Evolutionary conservation across 2,888 invertebrate genomes (phyloP).

Genomic region (Diploptera punctata): DNA sequence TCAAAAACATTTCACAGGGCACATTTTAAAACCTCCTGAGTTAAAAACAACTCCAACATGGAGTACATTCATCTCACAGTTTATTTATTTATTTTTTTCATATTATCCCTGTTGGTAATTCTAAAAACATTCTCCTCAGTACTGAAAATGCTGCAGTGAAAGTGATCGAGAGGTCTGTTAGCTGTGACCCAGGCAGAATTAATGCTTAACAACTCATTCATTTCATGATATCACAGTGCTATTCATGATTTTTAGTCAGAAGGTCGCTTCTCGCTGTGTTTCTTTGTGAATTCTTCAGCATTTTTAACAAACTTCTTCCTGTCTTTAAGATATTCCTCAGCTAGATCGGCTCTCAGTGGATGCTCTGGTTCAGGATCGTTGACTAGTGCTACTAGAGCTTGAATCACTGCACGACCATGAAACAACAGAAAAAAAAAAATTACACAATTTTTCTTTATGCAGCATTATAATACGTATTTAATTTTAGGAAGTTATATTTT

Average conservation of each 20-base stretch:
- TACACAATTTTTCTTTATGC: too few relatives aligned
- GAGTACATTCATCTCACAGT: slow-evolving; percentile 5
- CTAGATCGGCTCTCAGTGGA: slow-evolving; percentile 94
- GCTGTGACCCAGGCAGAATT: slow-evolving; percentile 27
- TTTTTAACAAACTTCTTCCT: slow-evolving; percentile 97
- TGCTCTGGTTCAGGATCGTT: slow-evolving; percentile 99
- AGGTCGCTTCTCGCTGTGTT: slow-evolving; percentile 96
- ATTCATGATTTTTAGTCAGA: slow-evolving; percentile 64
- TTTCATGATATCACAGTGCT: slow-evolving; percentile 20
- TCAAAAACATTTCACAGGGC: slow-evolving; percentile 27
- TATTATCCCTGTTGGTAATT: slow-evolving; percentile 6
- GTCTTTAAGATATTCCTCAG: slow-evolving; percentile 96
- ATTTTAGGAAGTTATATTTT: too few relatives aligned
- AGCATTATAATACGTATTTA: too few relatives aligned
- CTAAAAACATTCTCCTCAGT: slow-evolving; percentile 24
- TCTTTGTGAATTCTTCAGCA: slow-evolving; percentile 98
- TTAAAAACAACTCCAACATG: not conserved
- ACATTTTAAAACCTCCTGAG: slow-evolving; percentile 24
- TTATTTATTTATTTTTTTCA: too few relatives aligned
- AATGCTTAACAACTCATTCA: slow-evolving; percentile 1
- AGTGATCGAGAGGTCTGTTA: slow-evolving; percentile 12
- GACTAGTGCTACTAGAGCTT: slow-evolving; percentile 93
- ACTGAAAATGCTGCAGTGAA: slow-evolving; percentile 22
- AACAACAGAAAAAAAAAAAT: too few relatives aligned
- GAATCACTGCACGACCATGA: slow-evolving; percentile 92